Percentiles rank a stretch among this genome's conserved stretches.
These are phyloP conservation scores for Pararge aegeria DNA, from an alignment of 1,140 invertebrate species.

Conservation along the genomic window DNA sequence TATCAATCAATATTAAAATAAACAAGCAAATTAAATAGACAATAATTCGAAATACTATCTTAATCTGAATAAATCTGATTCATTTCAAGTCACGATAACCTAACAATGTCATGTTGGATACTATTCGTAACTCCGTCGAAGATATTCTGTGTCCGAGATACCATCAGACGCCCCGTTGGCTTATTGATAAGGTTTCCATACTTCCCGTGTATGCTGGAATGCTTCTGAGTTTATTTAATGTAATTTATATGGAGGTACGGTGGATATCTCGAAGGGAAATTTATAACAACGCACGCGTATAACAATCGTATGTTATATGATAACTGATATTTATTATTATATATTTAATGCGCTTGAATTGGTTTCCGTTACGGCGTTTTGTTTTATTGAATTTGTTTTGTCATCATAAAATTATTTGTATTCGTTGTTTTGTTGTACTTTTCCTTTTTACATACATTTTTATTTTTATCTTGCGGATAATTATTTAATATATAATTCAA, in stretches of 20 bases:
- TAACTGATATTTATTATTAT: slow-evolving; percentile 37
- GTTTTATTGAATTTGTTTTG: background rate
- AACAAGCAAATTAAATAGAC: slow-evolving; percentile 26
- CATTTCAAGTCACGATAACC: slow-evolving; percentile 58
- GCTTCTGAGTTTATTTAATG: slow-evolving; percentile 73
- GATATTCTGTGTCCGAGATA: slow-evolving; percentile 65
- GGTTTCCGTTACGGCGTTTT: slow-evolving; percentile 11
- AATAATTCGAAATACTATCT: slow-evolving; percentile 26
- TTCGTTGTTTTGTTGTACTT: background rate
- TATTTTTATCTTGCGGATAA: too few relatives aligned
- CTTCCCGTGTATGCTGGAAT: slow-evolving; percentile 72
- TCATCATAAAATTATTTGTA: background rate
- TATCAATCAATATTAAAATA: slow-evolving; percentile 7
- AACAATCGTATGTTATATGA: slow-evolving; percentile 35
- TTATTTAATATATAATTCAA: too few relatives aligned
- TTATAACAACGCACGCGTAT: slow-evolving; percentile 34
- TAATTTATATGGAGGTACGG: slow-evolving; percentile 54
- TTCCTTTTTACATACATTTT: too few relatives aligned
- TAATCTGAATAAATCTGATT: slow-evolving; percentile 53
- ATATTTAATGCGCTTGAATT: slow-evolving; percentile 20
- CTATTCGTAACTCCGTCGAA: slow-evolving; percentile 55
- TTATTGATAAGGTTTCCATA: slow-evolving; percentile 78
- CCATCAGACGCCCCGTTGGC: slow-evolving; percentile 71
- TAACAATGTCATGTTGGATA: slow-evolving; percentile 51
- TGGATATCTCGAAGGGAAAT: slow-evolving; percentile 38